Conservation (phyloP, 1,140 invertebrate species). For the Phthorimaea operculella region DNA sequence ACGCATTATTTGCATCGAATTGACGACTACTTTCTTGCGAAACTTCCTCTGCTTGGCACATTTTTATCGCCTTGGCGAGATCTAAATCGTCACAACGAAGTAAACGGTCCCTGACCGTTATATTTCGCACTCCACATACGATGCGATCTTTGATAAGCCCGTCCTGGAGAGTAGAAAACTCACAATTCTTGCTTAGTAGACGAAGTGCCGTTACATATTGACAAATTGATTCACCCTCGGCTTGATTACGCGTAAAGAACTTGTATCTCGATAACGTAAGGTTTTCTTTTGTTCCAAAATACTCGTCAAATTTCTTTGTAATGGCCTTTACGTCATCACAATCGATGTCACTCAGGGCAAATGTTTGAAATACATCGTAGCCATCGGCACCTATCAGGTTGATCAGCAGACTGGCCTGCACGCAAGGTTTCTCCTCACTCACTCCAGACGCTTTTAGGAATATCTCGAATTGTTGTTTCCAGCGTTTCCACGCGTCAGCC, state of each 20-base stretch:
- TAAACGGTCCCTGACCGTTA: conserved; percentile 11
- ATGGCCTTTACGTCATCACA: conserved; percentile 8
- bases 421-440: conserved; percentile 7
- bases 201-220: conserved; percentile 15
- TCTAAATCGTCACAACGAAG: conserved; percentile 13
- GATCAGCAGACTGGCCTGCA: conserved; percentile 16
- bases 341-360: conserved; percentile 6
- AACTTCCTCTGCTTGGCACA: conserved; percentile 12
- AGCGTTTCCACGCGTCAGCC: conserved; percentile 15
- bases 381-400: conserved; percentile 15
- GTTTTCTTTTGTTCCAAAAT: conserved; percentile 21
- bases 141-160: conserved; percentile 17
- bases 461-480: conserved; percentile 14
- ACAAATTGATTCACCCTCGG: conserved; percentile 14
- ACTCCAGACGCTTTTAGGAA: conserved; percentile 17
- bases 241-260: conserved; percentile 22
- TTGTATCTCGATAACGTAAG: conserved; percentile 18
- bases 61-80: conserved; percentile 16
- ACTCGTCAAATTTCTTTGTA: conserved; percentile 13
- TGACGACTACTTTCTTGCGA: conserved; percentile 8
- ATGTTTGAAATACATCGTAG: conserved; percentile 17
- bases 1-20: background rate
- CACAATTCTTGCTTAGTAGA: conserved; percentile 18
- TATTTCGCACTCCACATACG: conserved; percentile 10
- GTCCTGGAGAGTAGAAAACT: conserved; percentile 19